phyloP scores from a whole-genome alignment of 2,113 vertebrate genomes.

The Aleadryas rufinucha region DNA sequence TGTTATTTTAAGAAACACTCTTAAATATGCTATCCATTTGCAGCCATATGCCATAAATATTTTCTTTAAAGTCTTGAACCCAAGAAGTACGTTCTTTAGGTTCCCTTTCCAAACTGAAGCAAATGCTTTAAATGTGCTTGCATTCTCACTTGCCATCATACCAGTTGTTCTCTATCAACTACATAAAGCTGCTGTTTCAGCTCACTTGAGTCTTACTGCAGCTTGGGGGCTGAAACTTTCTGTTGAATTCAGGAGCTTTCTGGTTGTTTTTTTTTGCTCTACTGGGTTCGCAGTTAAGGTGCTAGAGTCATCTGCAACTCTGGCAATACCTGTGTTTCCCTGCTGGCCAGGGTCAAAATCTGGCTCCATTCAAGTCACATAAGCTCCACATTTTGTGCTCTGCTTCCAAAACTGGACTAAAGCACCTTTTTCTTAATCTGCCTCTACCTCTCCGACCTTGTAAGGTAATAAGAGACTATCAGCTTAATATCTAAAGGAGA shows the following conservation, averaged over 20 bases:
- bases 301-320: not conserved
- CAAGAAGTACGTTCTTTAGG: not conserved
- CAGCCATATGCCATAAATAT: not conserved
- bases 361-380: not conserved
- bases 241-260: not conserved
- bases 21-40: not conserved
- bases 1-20: not conserved
- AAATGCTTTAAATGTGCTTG: not conserved
- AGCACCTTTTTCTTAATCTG: not conserved
- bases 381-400: not conserved
- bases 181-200: not conserved
- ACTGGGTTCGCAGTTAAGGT: not conserved
- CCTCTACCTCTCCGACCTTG: not conserved
- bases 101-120: not conserved
- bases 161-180: not conserved
- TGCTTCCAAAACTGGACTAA: not conserved
- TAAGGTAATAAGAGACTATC: not conserved
- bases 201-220: not conserved
- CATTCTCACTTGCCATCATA: not conserved
- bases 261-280: too few species aligned
- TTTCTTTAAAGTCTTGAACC: not conserved
- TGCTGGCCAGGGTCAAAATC: not conserved
- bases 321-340: not conserved
- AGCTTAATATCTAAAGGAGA: not conserved
- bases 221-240: not conserved